phyloP scores from a whole-genome alignment of 2,888 invertebrate species.

The Macaria notata region DNA sequence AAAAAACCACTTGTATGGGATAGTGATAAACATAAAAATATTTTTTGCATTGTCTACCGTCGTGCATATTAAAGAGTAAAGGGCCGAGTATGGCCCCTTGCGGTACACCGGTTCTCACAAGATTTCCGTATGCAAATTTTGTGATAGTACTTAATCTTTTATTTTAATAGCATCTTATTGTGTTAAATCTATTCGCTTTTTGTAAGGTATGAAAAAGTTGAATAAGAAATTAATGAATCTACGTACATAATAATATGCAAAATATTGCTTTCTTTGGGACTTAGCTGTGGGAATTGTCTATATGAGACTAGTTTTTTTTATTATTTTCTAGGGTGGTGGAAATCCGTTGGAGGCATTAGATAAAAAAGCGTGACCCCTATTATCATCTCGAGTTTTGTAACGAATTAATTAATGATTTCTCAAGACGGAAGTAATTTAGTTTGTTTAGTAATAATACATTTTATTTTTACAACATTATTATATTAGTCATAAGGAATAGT shows the following conservation, averaged over 20 bases:
- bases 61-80: slow-evolving; percentile 59
- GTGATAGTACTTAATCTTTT: slow-evolving; percentile 74
- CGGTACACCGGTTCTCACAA: slow-evolving; percentile 69
- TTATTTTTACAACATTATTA: no score
- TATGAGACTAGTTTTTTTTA: slow-evolving; percentile 19
- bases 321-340: slow-evolving; percentile 46
- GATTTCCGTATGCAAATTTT: slow-evolving; percentile 71
- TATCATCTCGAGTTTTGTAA: slow-evolving; percentile 22
- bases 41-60: slow-evolving; percentile 71
- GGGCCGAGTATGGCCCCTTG: slow-evolving; percentile 61
- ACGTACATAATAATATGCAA: slow-evolving; percentile 78
- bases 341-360: slow-evolving; percentile 35
- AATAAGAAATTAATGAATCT: slow-evolving; percentile 73
- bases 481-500: no score
- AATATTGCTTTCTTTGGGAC: slow-evolving; percentile 60
- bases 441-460: no score
- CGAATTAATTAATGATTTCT: slow-evolving; percentile 25
- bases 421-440: not conserved
- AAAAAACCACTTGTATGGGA: slow-evolving; percentile 75
- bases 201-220: slow-evolving; percentile 61
- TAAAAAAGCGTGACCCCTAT: slow-evolving; percentile 21
- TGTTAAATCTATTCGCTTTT: slow-evolving; percentile 63
- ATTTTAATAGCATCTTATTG: slow-evolving; percentile 80
- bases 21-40: slow-evolving; percentile 74
- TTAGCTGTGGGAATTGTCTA: slow-evolving; percentile 37